Evolutionary conservation across 2,113 vertebrate species (phyloP), one percentile per base, ranked within the genome.

Genomic region (Forbesichthys agassizii): DNA sequence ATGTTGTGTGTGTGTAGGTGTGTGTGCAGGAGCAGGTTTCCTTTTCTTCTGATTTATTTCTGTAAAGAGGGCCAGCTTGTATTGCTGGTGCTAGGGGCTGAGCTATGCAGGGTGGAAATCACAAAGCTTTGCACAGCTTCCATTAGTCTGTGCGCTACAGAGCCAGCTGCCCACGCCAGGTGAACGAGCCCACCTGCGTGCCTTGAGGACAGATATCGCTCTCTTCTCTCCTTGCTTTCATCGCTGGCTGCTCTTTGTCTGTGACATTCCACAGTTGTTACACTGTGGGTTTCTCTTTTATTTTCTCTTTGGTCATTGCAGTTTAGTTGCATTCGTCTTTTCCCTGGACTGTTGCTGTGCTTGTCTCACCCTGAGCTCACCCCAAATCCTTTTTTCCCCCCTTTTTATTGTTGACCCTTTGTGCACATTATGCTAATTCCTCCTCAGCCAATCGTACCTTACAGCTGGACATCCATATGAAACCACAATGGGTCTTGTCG

Each of bases 151-250:
- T 3, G 57, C 10, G 55, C 66, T 33, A 48, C 16, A 47, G 54
- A 20, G n/a, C 52, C 36, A 1, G 64, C 75, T 72, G 71, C 78
- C 83, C 73, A 86, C 80, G 57, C 74, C 74, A 65, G 80, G 77
- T 76, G 57, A 70, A 61, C 52, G 71, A 3, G 20, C 70, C 68
- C 33, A 66, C 63, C 68, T 65, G 65, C 13, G 16, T 4, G 13
- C 59, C 75, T 53, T 61, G 20, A 78, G 61, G 75, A 71, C 68
- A 27, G n/a, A 61, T 16, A 9, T 1, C 27, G 27, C 27, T 27
- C 27, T 27, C 12, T 14, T 58, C 74, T 69, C 64, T 69, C 33
- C 18, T 14, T 54, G n/a, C 46, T 48, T 58, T 72, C 18, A 7
- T 6, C 58, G 20, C 11, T 27, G 13, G 9, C 9, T 47, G 49